These are phyloP conservation scores for Entomobrya multifasciata DNA, from an alignment of 2,888 invertebrate genomes.

Conservation along the genomic window DNA sequence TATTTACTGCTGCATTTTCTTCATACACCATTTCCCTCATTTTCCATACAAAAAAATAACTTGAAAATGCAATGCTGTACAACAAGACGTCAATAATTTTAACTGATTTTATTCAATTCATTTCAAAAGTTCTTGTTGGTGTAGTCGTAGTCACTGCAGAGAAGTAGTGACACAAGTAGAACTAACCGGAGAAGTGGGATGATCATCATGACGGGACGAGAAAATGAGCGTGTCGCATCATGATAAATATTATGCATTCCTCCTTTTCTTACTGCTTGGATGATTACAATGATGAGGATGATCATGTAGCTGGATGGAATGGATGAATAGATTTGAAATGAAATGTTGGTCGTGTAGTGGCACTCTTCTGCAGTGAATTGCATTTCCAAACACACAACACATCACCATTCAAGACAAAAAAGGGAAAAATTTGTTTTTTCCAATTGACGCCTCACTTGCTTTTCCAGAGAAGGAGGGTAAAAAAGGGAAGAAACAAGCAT, in stretches of 20 bases:
- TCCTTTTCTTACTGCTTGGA: slow-evolving; percentile 29
- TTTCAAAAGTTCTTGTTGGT: neutral
- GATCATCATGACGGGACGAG: neutral
- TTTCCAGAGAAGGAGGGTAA: neutral
- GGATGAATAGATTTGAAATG: slow-evolving; percentile 22
- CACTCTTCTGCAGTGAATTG: neutral
- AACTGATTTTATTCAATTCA: slow-evolving; percentile 1
- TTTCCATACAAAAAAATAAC: neutral
- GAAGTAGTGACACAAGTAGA: no score
- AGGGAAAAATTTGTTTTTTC: slow-evolving; percentile 47
- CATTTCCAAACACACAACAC: neutral
- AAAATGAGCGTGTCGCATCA: slow-evolving; percentile 46
- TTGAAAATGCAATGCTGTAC: no score
- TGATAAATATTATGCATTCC: slow-evolving; percentile 70
- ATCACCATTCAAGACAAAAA: neutral
- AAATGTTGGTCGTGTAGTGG: no score
- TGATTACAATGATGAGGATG: slow-evolving; percentile 51
- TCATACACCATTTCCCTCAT: neutral
- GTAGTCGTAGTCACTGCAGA: neutral
- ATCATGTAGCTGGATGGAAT: slow-evolving; percentile 22
- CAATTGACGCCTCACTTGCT: slow-evolving; percentile 44
- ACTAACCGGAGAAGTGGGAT: neutral
- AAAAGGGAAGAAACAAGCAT: slow-evolving; percentile 22
- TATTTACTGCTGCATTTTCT: slow-evolving; percentile 51
- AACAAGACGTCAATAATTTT: neutral